phyloP scores from a whole-genome alignment of 2,888 invertebrate genomes.

The Dexiosoma caninum region DNA sequence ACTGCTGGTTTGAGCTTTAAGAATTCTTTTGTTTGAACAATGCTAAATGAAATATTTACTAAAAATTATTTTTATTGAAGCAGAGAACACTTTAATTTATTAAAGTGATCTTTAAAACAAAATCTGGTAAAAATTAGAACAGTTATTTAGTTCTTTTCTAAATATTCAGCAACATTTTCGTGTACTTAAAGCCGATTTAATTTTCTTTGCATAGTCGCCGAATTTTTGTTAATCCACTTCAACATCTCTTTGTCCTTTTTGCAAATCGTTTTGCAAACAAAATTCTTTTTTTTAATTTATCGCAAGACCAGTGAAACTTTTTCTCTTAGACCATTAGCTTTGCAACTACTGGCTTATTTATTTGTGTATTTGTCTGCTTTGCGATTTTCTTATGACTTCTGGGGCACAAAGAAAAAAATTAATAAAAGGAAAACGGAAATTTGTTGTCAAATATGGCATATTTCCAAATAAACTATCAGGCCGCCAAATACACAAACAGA shows the following conservation, averaged over 20 bases:
- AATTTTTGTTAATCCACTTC: too few species aligned
- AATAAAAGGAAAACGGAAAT: slow-evolving; percentile 39
- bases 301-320: not conserved
- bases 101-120: too few species aligned
- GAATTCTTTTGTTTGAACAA: too few species aligned
- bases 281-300: not conserved
- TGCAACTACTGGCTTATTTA: not conserved
- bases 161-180: too few species aligned
- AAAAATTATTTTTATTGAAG: too few species aligned
- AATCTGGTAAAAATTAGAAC: too few species aligned
- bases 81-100: too few species aligned
- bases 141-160: too few species aligned
- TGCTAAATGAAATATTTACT: too few species aligned
- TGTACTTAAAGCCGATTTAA: too few species aligned
- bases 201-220: too few species aligned
- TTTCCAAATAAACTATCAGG: slow-evolving; percentile 49
- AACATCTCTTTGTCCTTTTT: not conserved
- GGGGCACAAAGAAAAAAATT: not conserved
- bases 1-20: too few species aligned
- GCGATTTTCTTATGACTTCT: not conserved
- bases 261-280: not conserved
- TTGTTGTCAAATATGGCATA: slow-evolving; percentile 54
- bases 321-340: not conserved
- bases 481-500: slow-evolving; percentile 32
- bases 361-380: not conserved